Evolutionary conservation across 2,113 vertebrate genomes (phyloP).

Genomic region (Aix galericulata): DNA sequence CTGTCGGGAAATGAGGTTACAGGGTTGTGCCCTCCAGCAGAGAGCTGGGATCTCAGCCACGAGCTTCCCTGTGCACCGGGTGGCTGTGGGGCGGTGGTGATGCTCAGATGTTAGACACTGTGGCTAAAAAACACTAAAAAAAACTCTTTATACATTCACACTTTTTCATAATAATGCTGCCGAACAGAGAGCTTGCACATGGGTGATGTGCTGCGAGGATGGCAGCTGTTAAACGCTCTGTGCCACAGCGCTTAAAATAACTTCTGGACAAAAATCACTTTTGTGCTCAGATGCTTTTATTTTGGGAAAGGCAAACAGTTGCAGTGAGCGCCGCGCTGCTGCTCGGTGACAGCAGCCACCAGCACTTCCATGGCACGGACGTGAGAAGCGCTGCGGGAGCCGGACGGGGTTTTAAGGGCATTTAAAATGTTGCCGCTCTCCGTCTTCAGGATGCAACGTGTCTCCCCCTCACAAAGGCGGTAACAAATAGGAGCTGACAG

Average conservation of each 20-base stretch:
- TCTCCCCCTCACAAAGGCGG: not conserved
- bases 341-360: no score
- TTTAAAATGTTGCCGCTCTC: not conserved
- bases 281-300: not conserved
- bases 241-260: not conserved
- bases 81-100: not conserved
- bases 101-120: accelerated
- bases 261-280: not conserved
- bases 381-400: not conserved
- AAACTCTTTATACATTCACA: not conserved
- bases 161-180: not conserved
- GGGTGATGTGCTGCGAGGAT: not conserved
- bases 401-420: not conserved
- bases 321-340: not conserved
- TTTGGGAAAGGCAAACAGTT: not conserved
- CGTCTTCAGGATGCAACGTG: not conserved
- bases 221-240: not conserved
- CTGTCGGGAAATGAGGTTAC: not conserved
- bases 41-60: accelerated
- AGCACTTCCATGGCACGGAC: accelerated
- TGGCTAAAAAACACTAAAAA: not conserved
- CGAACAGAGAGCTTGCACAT: accelerated
- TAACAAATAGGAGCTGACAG: not conserved
- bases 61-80: not conserved
- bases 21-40: not conserved